phyloP scores from a whole-genome alignment of 2,113 vertebrate genomes.

The Archilochus colubris region DNA sequence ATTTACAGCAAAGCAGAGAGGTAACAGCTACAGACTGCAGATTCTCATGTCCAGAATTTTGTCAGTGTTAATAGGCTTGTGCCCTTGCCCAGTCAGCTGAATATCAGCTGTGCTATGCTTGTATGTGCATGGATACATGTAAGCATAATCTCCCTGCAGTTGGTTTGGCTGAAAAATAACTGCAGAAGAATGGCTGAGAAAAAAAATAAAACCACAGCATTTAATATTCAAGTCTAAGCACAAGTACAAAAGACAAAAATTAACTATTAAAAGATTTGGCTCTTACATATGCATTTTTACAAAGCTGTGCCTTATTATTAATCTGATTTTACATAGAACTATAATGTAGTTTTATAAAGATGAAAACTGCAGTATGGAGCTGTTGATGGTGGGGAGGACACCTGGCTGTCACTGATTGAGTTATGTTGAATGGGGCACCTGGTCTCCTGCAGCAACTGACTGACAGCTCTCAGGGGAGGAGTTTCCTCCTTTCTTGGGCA shows the following conservation, averaged over 20 bases:
- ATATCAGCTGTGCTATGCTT: neutral
- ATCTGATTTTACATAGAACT: neutral
- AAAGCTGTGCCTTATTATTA: neutral
- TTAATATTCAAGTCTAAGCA: neutral
- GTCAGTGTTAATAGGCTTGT: neutral
- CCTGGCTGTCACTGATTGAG: too few relatives aligned
- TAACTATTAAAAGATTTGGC: neutral
- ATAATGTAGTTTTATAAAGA: neutral
- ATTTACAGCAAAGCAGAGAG: neutral
- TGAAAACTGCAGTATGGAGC: neutral
- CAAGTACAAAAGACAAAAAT: neutral
- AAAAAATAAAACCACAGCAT: neutral
- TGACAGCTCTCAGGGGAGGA: too few relatives aligned
- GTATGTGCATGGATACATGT: rapidly evolving
- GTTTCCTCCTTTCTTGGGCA: too few relatives aligned
- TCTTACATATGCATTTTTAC: neutral
- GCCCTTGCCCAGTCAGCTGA: neutral
- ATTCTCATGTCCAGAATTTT: neutral
- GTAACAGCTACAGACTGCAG: neutral
- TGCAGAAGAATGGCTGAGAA: neutral
- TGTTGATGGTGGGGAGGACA: too few relatives aligned
- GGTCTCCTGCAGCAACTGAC: too few relatives aligned
- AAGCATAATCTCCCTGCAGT: neutral
- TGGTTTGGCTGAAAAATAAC: neutral
- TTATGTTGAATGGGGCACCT: too few relatives aligned